Evolutionary conservation across 2,888 invertebrate genomes (phyloP).

Genomic region (Epirrhoe tristata): DNA sequence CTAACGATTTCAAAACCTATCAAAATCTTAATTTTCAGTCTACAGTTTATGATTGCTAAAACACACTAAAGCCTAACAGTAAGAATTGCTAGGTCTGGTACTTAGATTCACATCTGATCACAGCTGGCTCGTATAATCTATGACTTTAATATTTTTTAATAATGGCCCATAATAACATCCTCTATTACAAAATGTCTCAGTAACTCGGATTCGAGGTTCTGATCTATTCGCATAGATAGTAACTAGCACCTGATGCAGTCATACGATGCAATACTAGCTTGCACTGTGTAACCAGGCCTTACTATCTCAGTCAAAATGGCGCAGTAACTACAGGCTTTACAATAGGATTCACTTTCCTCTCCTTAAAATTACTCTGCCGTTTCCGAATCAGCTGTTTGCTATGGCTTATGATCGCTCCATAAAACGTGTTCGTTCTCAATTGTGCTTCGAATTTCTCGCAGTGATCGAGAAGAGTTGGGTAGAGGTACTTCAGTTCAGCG

Average conservation of each 20-base stretch:
- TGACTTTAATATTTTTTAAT: not conserved
- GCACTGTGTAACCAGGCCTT: not conserved
- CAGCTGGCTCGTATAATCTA: not conserved
- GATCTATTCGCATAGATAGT: too few species aligned
- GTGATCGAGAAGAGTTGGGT: conserved; percentile 87
- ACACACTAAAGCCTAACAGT: not conserved
- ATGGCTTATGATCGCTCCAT: conserved; percentile 88
- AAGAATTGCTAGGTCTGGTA: too few species aligned
- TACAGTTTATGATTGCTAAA: not conserved
- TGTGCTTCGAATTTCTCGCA: conserved; percentile 87
- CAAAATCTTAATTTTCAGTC: not conserved
- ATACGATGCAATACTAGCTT: too few species aligned
- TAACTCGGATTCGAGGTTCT: too few species aligned
- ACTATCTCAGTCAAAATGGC: conserved; percentile 5
- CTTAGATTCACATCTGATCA: not conserved
- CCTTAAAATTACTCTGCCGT: conserved; percentile 64
- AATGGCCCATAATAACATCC: too few species aligned
- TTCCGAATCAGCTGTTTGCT: conserved; percentile 81
- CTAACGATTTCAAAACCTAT: not conserved
- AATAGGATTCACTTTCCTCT: conserved; percentile 42
- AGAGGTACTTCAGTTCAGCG: conserved; percentile 87
- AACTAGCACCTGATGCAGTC: too few species aligned
- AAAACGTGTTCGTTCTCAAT: conserved; percentile 79
- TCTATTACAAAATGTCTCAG: too few species aligned
- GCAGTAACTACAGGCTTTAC: conserved; percentile 6